Evolutionary conservation across 2,888 invertebrate genomes (phyloP).

Genomic region (Portevinia maculata): DNA sequence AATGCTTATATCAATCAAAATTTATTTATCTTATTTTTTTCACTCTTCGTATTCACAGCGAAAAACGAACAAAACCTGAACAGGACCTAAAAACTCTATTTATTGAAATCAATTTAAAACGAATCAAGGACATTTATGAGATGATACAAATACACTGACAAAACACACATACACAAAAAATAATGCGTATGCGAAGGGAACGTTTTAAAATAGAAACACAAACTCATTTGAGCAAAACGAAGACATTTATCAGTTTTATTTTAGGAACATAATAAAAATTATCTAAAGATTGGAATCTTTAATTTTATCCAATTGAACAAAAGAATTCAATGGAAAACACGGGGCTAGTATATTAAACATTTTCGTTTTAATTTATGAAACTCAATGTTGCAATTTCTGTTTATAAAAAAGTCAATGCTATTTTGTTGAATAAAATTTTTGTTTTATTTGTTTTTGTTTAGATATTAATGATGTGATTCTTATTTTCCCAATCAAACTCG

Average conservation of each 20-base stretch:
- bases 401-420: background rate
- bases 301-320: conserved; percentile 5
- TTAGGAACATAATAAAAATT: background rate
- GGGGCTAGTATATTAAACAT: background rate
- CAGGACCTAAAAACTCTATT: conserved; percentile 25
- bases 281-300: background rate
- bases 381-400: conserved; percentile 33
- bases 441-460: conserved; percentile 11
- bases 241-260: conserved; percentile 1
- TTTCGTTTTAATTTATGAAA: conserved; percentile 10
- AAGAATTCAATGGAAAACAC: background rate
- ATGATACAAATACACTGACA: conserved; percentile 22
- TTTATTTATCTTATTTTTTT: conserved; percentile 27
- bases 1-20: conserved; percentile 52
- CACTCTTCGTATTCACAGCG: conserved; percentile 36
- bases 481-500: too few relatives aligned
- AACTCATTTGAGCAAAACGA: background rate
- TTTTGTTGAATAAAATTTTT: conserved; percentile 24
- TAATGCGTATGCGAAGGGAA: conserved; percentile 3
- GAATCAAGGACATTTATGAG: conserved; percentile 4
- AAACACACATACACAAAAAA: background rate
- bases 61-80: conserved; percentile 14
- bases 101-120: conserved; percentile 32
- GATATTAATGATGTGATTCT: too few relatives aligned
- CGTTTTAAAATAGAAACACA: background rate